Conservation (phyloP, 1,140 invertebrate species). For the Drosophila pectinifera region DNA sequence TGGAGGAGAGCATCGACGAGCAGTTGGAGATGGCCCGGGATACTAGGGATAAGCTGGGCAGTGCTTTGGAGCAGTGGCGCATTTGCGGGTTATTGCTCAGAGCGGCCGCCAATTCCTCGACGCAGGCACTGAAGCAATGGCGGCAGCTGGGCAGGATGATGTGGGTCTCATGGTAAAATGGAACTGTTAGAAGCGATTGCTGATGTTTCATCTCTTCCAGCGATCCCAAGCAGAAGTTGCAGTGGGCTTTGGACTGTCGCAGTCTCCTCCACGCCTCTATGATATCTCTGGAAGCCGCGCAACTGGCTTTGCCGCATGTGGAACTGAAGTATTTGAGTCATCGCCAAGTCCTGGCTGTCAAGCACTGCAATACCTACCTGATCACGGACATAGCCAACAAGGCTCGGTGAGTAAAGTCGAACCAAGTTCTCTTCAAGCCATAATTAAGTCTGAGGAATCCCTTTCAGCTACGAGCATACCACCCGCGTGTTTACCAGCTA, state of each 20-base stretch:
- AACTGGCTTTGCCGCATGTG: slow-evolving; percentile 78
- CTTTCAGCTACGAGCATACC: slow-evolving; percentile 72
- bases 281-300: slow-evolving; percentile 75
- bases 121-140: slow-evolving; percentile 74
- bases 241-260: slow-evolving; percentile 72
- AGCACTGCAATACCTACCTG: slow-evolving; percentile 78
- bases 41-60: slow-evolving; percentile 77
- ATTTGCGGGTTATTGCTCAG: slow-evolving; percentile 75
- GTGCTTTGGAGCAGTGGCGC: slow-evolving; percentile 81
- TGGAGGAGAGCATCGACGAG: slow-evolving; percentile 76
- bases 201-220: slow-evolving; percentile 20
- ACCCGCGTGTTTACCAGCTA: slow-evolving; percentile 72
- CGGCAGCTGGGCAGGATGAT: slow-evolving; percentile 53
- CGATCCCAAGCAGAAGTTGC: slow-evolving; percentile 74
- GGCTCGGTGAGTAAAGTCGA: slow-evolving; percentile 45
- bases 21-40: slow-evolving; percentile 81
- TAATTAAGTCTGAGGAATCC: neutral
- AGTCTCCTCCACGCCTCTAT: slow-evolving; percentile 72
- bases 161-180: slow-evolving; percentile 44
- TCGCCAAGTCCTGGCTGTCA: slow-evolving; percentile 77
- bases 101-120: slow-evolving; percentile 72
- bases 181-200: neutral
- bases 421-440: no score
- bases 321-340: slow-evolving; percentile 78
- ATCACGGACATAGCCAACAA: slow-evolving; percentile 81